Conservation (phyloP, 2,888 invertebrate genomes). For the Escarpia spicata region DNA sequence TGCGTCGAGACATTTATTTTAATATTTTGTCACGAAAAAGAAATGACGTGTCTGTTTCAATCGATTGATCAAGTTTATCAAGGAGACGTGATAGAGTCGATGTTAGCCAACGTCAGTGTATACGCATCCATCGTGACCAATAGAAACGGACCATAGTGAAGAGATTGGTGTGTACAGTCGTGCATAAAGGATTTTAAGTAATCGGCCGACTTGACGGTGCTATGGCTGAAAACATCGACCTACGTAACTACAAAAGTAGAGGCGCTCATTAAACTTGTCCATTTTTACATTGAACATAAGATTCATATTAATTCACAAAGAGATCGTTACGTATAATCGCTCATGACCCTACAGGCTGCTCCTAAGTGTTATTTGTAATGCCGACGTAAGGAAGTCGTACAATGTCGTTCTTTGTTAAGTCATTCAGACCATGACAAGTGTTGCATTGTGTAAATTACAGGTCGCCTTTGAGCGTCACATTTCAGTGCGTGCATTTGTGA, state of each 20-base stretch:
- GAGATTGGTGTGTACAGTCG: background rate
- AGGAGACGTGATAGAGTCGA: background rate
- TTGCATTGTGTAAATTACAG: background rate
- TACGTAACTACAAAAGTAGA: background rate
- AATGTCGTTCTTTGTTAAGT: no score
- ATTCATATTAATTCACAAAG: background rate
- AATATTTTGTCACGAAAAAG: background rate
- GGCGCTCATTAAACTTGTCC: no score
- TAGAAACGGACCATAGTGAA: background rate
- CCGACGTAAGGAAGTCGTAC: no score
- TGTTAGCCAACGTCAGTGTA: background rate
- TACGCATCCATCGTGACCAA: background rate
- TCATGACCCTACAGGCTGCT: no score
- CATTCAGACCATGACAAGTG: no score
- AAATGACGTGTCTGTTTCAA: background rate
- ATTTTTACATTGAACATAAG: background rate
- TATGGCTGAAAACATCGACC: background rate
- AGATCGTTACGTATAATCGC: no score
- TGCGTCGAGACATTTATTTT: background rate
- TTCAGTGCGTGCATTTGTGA: background rate
- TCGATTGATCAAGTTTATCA: background rate
- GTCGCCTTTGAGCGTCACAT: background rate
- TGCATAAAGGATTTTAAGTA: background rate
- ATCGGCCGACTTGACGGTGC: background rate
- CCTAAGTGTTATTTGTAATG: no score